These are phyloP conservation scores for Passer domesticus DNA, from an alignment of 2,113 vertebrate species.

Conservation along the genomic window DNA sequence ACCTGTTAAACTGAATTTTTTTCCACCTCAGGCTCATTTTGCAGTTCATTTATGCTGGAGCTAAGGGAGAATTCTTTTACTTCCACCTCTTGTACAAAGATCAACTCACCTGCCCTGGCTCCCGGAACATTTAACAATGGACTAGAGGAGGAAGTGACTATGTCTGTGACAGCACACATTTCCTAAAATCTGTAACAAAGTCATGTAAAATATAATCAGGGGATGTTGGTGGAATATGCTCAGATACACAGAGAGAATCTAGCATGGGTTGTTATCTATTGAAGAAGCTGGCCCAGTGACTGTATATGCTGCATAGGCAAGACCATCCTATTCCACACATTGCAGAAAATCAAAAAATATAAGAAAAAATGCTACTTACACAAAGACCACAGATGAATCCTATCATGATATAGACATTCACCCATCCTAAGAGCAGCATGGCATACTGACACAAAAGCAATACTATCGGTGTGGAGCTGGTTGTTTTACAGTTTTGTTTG, in stretches of 20 bases:
- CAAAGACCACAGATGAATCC: neutral
- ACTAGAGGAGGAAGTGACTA: neutral
- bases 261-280: neutral
- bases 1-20: neutral
- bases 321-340: neutral
- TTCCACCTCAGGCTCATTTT: neutral
- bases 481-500: neutral
- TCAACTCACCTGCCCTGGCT: neutral
- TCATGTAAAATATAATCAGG: accelerated
- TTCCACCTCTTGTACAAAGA: neutral
- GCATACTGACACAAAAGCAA: neutral
- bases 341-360: neutral
- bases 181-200: neutral
- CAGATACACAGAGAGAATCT: neutral
- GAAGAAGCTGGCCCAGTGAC: neutral
- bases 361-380: neutral
- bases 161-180: neutral
- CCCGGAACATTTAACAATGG: neutral
- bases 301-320: accelerated
- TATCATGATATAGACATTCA: neutral
- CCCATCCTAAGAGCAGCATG: neutral
- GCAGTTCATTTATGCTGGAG: neutral
- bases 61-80: neutral
- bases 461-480: neutral
- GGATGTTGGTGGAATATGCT: neutral